Percentiles rank a stretch among this genome's conserved stretches.
These are phyloP conservation scores for Bryconaethiops microstoma DNA, from an alignment of 2,797 vertebrate genomes.

Conservation along the genomic window DNA sequence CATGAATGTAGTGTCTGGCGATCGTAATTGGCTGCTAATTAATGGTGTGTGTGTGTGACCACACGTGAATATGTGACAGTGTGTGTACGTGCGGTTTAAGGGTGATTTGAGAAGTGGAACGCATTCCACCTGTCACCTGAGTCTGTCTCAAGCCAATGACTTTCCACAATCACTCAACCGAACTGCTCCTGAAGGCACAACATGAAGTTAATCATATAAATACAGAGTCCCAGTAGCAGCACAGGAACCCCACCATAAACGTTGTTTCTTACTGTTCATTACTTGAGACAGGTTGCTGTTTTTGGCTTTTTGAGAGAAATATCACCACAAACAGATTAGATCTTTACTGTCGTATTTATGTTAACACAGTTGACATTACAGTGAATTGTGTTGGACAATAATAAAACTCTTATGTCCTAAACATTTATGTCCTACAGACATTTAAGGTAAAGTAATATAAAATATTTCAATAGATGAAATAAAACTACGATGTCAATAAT, in stretches of 20 bases:
- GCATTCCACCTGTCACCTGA: conserved; percentile 42
- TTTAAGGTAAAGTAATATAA: no score
- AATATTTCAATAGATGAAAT: no score
- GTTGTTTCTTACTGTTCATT: neutral
- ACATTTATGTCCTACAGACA: no score
- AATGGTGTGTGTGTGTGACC: neutral
- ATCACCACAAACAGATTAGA: neutral
- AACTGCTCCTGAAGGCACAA: neutral
- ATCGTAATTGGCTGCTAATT: conserved; percentile 33
- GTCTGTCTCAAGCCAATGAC: conserved; percentile 14
- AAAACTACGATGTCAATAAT: no score
- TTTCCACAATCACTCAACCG: neutral
- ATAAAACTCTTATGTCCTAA: no score
- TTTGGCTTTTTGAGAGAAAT: neutral
- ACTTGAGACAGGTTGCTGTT: neutral
- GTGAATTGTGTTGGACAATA: no score
- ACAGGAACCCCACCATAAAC: neutral
- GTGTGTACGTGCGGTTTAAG: conserved; percentile 32
- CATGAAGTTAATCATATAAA: neutral
- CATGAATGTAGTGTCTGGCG: no score
- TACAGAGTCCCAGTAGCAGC: neutral
- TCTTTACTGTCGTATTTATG: no score
- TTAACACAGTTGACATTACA: no score
- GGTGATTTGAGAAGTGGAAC: conserved; percentile 59
- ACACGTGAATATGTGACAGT: conserved; percentile 55